Evolutionary conservation across 2,113 vertebrate genomes (phyloP).

Genomic region (Motacilla tschutschensis): DNA sequence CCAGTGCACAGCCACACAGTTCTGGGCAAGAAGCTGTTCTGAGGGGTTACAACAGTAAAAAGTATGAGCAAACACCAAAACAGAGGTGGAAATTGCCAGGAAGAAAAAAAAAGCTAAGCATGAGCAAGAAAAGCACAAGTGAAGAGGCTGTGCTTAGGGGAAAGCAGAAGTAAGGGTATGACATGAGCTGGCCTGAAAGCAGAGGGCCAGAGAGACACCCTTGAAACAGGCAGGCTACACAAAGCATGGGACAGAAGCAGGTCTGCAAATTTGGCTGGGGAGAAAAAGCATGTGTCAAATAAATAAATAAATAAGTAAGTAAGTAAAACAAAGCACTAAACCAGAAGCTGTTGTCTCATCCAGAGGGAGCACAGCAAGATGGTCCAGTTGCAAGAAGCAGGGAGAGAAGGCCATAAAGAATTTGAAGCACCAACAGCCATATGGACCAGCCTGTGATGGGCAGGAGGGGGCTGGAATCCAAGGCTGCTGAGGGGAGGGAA

Average conservation of each 20-base stretch:
- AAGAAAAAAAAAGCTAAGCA: not conserved
- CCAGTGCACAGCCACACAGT: not conserved
- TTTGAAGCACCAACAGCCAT: not conserved
- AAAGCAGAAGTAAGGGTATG: not conserved
- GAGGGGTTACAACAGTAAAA: not conserved
- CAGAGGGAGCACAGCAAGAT: not conserved
- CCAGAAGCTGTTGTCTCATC: not conserved
- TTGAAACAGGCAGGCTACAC: not conserved
- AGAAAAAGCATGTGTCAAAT: fast-evolving
- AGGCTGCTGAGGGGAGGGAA: not conserved
- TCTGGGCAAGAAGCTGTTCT: not conserved
- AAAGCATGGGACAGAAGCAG: not conserved
- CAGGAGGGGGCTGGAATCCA: not conserved
- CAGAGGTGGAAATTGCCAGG: not conserved
- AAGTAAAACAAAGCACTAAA: not conserved
- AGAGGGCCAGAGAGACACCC: not conserved
- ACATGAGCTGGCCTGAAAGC: not conserved
- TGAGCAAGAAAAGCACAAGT: not conserved
- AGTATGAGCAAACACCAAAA: not conserved
- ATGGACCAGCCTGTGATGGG: not conserved
- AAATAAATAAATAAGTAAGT: too few species aligned
- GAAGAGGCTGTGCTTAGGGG: not conserved
- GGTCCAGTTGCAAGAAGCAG: not conserved
- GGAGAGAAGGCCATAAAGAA: not conserved
- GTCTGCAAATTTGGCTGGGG: not conserved